These are phyloP conservation scores for Chloroclystis v-ata DNA, from an alignment of 2,888 invertebrate species.

Conservation along the genomic window DNA sequence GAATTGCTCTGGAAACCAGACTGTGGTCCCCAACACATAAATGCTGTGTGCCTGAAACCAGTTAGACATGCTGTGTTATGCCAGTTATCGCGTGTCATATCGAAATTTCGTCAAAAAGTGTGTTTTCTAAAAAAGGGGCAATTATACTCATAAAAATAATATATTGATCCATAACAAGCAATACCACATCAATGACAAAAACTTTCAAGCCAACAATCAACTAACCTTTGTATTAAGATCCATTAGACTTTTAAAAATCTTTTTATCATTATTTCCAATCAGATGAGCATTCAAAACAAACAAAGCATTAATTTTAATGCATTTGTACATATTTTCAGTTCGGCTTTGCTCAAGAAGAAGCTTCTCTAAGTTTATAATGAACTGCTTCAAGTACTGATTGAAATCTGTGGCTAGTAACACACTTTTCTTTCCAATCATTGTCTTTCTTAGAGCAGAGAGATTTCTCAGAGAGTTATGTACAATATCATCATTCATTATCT, in stretches of 20 bases:
- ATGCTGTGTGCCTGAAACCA: constrained; percentile 84
- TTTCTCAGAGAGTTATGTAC: constrained; percentile 78
- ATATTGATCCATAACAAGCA: too few species aligned
- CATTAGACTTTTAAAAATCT: constrained; percentile 82
- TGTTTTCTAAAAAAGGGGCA: background rate
- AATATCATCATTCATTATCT: constrained; percentile 83
- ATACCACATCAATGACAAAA: too few species aligned
- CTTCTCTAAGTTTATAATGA: constrained; percentile 80
- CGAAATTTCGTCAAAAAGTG: background rate
- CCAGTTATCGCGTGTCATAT: constrained; percentile 5
- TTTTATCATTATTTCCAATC: constrained; percentile 88
- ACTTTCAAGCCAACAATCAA: too few species aligned
- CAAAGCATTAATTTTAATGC: constrained; percentile 82
- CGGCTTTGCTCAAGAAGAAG: constrained; percentile 71
- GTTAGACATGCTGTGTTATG: too few species aligned
- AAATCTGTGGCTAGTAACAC: constrained; percentile 79
- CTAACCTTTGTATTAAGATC: constrained; percentile 89
- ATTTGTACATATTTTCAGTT: constrained; percentile 74
- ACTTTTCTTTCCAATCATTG: constrained; percentile 67
- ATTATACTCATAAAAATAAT: too few species aligned
- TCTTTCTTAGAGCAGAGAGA: constrained; percentile 59
- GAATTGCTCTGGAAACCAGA: constrained; percentile 93
- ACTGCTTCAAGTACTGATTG: constrained; percentile 80
- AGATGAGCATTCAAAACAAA: constrained; percentile 83
- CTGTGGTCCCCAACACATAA: constrained; percentile 85